Evolutionary conservation across 2,888 invertebrate species (phyloP).

Genomic region (Lamellibrachia satsuma): DNA sequence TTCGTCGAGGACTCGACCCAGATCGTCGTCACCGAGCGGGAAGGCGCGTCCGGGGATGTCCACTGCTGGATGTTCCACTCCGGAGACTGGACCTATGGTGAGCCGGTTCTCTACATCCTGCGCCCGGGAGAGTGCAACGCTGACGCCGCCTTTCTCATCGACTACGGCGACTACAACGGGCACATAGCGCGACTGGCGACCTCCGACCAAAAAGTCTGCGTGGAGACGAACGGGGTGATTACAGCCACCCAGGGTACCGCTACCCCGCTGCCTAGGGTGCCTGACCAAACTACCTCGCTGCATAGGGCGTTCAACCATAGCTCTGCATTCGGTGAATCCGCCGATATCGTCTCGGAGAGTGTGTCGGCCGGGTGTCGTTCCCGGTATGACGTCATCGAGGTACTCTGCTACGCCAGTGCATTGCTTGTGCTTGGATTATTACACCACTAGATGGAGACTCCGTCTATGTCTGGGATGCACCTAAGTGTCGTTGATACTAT

Average conservation of each 20-base stretch:
- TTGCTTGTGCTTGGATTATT: background rate
- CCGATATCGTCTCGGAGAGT: background rate
- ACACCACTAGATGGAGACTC: background rate
- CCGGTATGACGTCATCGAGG: background rate
- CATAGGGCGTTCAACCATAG: background rate
- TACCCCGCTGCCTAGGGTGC: background rate
- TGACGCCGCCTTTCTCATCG: conserved; percentile 23
- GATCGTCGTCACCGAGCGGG: conserved; percentile 48
- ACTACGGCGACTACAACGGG: conserved; percentile 18
- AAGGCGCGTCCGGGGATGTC: conserved; percentile 40
- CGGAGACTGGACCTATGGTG: conserved; percentile 25
- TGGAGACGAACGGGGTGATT: background rate
- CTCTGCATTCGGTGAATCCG: background rate
- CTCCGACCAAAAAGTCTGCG: background rate
- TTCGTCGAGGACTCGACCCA: conserved; percentile 48
- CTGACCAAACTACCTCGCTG: background rate
- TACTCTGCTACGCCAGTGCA: background rate
- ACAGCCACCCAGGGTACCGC: background rate
- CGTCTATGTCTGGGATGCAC: background rate
- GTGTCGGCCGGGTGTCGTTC: background rate
- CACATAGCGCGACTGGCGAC: conserved; percentile 25
- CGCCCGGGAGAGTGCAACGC: conserved; percentile 29
- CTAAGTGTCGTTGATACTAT: no score
- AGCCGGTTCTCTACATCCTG: conserved; percentile 23
- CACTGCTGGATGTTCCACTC: conserved; percentile 50